These are phyloP conservation scores for Lepus timidus DNA, from an alignment of 2,113 vertebrate genomes.

Conservation along the genomic window DNA sequence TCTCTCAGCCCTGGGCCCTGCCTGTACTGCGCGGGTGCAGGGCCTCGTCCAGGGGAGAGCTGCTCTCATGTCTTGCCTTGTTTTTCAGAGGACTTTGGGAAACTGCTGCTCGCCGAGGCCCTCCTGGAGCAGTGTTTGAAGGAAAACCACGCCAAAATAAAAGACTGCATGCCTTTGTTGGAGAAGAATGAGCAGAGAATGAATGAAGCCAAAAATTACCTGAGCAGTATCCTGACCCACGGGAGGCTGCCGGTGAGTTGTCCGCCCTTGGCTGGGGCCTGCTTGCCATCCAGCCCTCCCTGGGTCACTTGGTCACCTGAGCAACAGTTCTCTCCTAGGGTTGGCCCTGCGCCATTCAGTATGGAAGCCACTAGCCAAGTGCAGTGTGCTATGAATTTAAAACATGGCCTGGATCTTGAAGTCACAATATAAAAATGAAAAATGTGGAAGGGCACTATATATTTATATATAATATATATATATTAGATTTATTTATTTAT, in stretches of 20 bases:
- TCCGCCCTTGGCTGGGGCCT: not conserved
- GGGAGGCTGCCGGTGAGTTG: constrained; percentile 92
- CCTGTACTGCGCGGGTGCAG: not conserved
- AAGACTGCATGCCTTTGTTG: constrained; percentile 89
- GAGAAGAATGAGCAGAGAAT: constrained; percentile 93
- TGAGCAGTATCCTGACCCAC: constrained; percentile 93
- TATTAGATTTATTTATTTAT: no score
- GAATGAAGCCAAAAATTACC: constrained; percentile 90
- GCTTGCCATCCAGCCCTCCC: not conserved
- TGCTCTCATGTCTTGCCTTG: not conserved
- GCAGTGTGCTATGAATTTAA: not conserved
- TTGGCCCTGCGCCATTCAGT: not conserved
- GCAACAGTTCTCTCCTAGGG: not conserved
- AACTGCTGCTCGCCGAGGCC: constrained; percentile 93
- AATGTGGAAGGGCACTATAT: not conserved
- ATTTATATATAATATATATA: not conserved
- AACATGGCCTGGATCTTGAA: not conserved
- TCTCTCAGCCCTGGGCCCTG: not conserved
- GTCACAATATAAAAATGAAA: not conserved
- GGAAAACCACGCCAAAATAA: constrained; percentile 92
- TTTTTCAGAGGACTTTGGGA: constrained; percentile 94
- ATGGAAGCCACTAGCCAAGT: not conserved
- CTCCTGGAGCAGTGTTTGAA: constrained; percentile 94
- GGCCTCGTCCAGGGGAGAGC: not conserved
- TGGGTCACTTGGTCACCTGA: not conserved